Base-by-base conservation (phyloP, 2,797 vertebrate species). In the Apodemus agrarius region DNA sequence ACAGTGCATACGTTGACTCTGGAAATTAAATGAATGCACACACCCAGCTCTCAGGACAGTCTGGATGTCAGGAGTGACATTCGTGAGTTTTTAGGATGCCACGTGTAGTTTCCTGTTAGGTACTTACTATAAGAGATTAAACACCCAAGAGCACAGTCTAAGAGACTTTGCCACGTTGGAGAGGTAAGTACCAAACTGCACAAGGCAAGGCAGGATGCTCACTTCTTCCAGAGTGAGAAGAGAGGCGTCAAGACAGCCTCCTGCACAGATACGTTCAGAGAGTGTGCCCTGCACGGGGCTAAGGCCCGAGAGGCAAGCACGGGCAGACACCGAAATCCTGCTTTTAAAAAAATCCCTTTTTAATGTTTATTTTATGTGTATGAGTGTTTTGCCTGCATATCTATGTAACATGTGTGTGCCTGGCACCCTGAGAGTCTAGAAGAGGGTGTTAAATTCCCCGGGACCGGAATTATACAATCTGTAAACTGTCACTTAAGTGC, bases 141-240 rank as follows among this genome's bases (percentile, higher is more conserved):
- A 88, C 78, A 79, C 31, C 9, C 21, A 89, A 89, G 89, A 46
- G 67, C 21, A 76, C 37, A 59, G 89, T 72, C 21, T 24, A 43
- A 93, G 89, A 89, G 74, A 79, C 90, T 90, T 79, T 79, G 63
- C 87, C 72, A 79, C 26, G 4, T 1, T 67, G 46, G 83, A 61
- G 78, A 59, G n/a, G 43, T 31, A 82, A 89, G 31, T 54, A 75
- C 14, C 87, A 10, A 22, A 72, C 74, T 24, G n/a, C 43, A 43
- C 57, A 67, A 10, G 22, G 82, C 6, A 72, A 90, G 46, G 85
- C 0, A n/a, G 52, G 49, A 74, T 26, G 1, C 14, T 89, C 43
- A 34, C 12, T 52, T 40, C 63, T 49, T 72, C 37, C 21, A 81
- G 59, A 76, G 67, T 54, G 83, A 75, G 54, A 78, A 11, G 22